Conservation (phyloP, 2,797 vertebrate genomes). For the Sebastes umbrosus region DNA sequence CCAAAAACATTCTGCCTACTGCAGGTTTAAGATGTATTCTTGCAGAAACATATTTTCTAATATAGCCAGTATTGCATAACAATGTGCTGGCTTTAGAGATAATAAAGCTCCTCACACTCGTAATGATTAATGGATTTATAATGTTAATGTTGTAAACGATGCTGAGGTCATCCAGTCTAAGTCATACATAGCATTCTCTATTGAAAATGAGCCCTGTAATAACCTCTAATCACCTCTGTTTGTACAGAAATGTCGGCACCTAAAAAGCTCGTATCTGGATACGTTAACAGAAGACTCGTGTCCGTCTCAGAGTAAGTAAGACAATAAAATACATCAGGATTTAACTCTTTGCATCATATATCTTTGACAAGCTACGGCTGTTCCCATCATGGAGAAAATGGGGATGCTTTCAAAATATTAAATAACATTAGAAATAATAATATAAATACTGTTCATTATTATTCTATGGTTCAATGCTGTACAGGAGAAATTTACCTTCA, state of each 20-base stretch:
- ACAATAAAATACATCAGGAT: background rate
- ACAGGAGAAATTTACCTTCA: background rate
- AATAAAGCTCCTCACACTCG: background rate
- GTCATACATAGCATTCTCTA: background rate
- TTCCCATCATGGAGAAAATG: background rate
- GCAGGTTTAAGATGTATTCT: background rate
- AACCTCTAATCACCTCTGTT: background rate
- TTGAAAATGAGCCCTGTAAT: background rate
- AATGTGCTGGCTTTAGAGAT: background rate
- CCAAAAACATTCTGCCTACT: too few species aligned
- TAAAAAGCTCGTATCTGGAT: background rate
- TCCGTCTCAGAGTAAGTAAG: slow-evolving; percentile 40
- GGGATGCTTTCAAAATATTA: background rate
- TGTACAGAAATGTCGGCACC: background rate
- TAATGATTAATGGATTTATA: background rate
- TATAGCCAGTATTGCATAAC: background rate
- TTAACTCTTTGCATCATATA: background rate
- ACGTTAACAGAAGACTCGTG: rapidly evolving
- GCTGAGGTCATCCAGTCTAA: background rate
- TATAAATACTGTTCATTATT: background rate
- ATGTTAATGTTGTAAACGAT: background rate
- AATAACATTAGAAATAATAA: background rate
- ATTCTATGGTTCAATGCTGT: background rate
- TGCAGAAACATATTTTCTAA: background rate
- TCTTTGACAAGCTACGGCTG: background rate